Evolutionary conservation across 1,140 invertebrate genomes (phyloP).

Genomic region (Cherax quadricarinatus): DNA sequence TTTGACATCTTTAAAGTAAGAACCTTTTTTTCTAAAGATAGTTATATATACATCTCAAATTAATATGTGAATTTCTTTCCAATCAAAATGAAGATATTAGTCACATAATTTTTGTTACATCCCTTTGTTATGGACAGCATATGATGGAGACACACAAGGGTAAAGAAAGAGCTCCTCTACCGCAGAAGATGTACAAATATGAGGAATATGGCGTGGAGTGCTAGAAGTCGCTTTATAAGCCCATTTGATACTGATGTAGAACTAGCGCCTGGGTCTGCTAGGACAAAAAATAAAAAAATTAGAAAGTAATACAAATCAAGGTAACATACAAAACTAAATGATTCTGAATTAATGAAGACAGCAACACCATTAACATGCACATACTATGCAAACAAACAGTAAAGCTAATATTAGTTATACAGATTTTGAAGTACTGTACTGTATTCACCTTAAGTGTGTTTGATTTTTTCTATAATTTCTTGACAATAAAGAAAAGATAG

Average conservation of each 20-base stretch:
- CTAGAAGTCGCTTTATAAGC: neutral
- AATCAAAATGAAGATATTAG: neutral
- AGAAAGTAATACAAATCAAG: neutral
- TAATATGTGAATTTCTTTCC: too few relatives aligned
- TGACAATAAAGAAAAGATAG: too few relatives aligned
- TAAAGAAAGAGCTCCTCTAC: neutral
- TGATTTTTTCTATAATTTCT: too few relatives aligned
- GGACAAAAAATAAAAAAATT: conserved; percentile 1
- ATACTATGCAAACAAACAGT: neutral
- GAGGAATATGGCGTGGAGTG: neutral
- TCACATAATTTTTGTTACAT: neutral
- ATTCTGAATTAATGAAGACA: neutral
- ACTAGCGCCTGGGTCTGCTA: neutral
- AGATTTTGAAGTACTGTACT: neutral
- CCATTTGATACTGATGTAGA: neutral
- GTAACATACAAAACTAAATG: neutral
- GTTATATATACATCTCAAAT: too few relatives aligned
- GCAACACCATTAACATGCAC: neutral
- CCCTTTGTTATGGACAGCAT: neutral
- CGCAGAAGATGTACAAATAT: neutral
- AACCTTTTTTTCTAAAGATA: too few relatives aligned
- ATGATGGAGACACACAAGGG: neutral
- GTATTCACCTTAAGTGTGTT: neutral
- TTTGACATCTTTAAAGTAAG: too few relatives aligned
- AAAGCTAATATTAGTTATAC: neutral